Evolutionary conservation across 2,888 invertebrate species (phyloP), one percentile per base, ranked within the genome.

Genomic region (Cremastobaeus sp.): DNA sequence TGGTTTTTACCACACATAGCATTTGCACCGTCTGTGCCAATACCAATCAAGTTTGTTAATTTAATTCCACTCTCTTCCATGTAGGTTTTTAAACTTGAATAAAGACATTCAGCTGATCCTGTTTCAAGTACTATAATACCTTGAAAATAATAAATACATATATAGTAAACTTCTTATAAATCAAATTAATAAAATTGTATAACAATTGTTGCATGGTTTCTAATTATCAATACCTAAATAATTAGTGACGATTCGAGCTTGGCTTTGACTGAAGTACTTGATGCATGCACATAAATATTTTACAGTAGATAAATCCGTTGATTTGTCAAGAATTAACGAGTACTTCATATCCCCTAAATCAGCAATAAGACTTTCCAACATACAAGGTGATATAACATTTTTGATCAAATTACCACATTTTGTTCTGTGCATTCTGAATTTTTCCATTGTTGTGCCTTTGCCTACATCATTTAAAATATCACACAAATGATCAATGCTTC

Each of bases 261-360:
- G 18, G 43, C 37, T 37, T 14, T 15, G 18, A 37, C 70, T 78
- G 59, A 57, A 78, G 68, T 79, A 78, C 28, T 60, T 70, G n/a
- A 77, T 64, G 25, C 74, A 74, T 4, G 76, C 14, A 76, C 14
- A 71, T 50, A 77, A 35, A 48, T 59, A 72, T 48, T 78, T 76
- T 1, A 30, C 9, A 8, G 34, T 39, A 6, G 65, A 66, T 0
- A 77, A 39, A 52, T 72, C 68, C 3, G 72, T 73, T 5, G 69
- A 75, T n/a, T 77, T 76, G 28, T 78, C 73, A 5, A 78, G 17
- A 4, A 76, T 74, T 3, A 77, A 25, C 0, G 76, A 64, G 52
- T 25, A 72, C 6, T 28, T 12, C 32, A 57, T 47, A 9, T 55
- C 32, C 3, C 69, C 59, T 9, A 74, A 37, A 48, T 70, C 60